These are phyloP conservation scores for Acanthosepion lycidas DNA, from an alignment of 2,888 invertebrate genomes.

Conservation along the genomic window DNA sequence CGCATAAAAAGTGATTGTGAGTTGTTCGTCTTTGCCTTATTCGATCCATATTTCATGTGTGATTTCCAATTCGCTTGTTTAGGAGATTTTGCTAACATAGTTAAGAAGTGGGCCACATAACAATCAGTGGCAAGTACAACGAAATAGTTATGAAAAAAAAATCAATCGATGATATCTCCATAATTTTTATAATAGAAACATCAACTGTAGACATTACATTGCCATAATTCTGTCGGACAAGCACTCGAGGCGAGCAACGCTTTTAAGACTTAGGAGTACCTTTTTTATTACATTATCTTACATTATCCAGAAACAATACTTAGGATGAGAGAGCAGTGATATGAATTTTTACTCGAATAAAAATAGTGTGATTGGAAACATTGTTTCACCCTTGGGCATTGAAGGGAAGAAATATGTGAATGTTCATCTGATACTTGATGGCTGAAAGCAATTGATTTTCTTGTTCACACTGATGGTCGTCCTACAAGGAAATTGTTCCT, in stretches of 20 bases:
- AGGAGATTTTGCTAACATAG: not conserved
- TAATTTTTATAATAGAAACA: slow-evolving; percentile 33
- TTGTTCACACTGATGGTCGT: not conserved
- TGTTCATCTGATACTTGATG: not conserved
- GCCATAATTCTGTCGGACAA: not conserved
- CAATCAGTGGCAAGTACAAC: not conserved
- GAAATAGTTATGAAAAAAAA: not conserved
- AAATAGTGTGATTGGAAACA: slow-evolving; percentile 10
- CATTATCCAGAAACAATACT: not conserved
- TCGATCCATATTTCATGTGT: slow-evolving; percentile 12
- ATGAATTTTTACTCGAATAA: not conserved
- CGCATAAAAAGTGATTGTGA: not conserved
- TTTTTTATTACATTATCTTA: not conserved
- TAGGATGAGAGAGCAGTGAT: not conserved
- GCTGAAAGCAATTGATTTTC: not conserved
- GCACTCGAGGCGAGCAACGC: not conserved
- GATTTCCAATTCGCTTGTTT: not conserved
- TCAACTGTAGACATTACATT: slow-evolving; percentile 2
- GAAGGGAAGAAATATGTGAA: not conserved
- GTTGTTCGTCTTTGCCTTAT: not conserved
- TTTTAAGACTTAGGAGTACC: not conserved
- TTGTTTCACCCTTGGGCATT: not conserved
- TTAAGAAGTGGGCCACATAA: not conserved
- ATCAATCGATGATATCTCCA: slow-evolving; percentile 21
- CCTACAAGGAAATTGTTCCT: not conserved